Evolutionary conservation across 2,888 invertebrate genomes (phyloP).

Genomic region (Netelia fuscicornis): DNA sequence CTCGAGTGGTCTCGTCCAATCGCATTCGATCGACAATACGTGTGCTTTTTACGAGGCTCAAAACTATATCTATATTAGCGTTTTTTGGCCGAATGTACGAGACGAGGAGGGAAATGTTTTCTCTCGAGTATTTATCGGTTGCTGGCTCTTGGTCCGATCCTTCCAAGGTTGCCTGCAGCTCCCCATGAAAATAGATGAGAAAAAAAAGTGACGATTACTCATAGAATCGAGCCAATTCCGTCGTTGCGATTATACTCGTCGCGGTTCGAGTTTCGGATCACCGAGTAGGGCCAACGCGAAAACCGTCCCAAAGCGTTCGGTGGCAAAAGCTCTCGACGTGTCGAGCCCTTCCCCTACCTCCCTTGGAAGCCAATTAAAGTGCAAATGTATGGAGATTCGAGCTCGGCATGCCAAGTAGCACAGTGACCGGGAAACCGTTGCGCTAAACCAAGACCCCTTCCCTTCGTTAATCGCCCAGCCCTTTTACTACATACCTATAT

Average conservation of each 20-base stretch:
- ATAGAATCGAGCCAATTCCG: too few relatives aligned
- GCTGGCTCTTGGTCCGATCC: too few relatives aligned
- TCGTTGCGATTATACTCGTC: too few relatives aligned
- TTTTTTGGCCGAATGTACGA: too few relatives aligned
- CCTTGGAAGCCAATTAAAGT: conserved; percentile 82
- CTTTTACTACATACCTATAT: conserved; percentile 14
- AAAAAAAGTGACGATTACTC: too few relatives aligned
- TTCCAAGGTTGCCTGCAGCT: not conserved
- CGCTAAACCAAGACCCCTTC: conserved; percentile 72
- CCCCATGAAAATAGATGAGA: too few relatives aligned
- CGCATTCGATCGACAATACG: conserved; percentile 35
- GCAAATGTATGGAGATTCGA: conserved; percentile 83
- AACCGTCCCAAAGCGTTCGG: conserved; percentile 16
- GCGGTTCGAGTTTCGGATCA: not conserved
- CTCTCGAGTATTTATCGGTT: conserved; percentile 12
- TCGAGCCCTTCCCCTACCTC: conserved; percentile 17
- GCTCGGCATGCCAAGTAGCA: conserved; percentile 79
- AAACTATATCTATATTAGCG: not conserved
- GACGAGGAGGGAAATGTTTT: conserved; percentile 13
- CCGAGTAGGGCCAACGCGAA: conserved; percentile 2
- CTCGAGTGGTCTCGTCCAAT: conserved; percentile 28
- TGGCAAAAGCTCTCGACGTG: conserved; percentile 13
- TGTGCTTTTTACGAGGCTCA: conserved; percentile 12
- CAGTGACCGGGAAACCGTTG: conserved; percentile 77
- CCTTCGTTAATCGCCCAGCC: conserved; percentile 68